Conservation (phyloP, 2,113 vertebrate genomes). For the Alaudala cheleensis region DNA sequence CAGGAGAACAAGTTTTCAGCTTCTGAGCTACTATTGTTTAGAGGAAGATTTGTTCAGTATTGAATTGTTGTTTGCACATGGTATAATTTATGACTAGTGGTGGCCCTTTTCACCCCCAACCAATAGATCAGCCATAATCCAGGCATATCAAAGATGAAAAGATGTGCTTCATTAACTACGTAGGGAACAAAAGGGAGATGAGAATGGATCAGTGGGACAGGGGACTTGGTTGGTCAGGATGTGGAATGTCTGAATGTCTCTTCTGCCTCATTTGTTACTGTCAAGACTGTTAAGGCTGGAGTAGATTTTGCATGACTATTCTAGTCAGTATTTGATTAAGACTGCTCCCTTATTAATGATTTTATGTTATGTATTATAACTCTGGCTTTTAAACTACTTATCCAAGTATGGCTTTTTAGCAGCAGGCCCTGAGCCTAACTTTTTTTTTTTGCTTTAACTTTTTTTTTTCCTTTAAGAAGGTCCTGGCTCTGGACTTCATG, state of each 20-base stretch:
- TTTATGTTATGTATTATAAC: neutral
- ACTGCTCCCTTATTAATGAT: neutral
- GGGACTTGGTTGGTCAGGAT: neutral
- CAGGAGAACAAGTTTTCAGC: neutral
- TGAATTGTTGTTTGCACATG: neutral
- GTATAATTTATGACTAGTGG: neutral
- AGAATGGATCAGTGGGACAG: accelerated
- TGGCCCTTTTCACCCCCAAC: neutral
- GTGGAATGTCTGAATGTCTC: neutral
- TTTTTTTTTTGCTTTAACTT: neutral
- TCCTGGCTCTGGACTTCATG: neutral
- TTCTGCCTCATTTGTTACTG: neutral
- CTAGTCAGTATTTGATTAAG: neutral
- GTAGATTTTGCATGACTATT: neutral
- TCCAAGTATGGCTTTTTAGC: neutral
- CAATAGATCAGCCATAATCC: neutral
- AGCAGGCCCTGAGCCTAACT: neutral
- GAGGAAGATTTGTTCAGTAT: neutral
- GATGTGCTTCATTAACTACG: neutral
- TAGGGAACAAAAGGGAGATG: neutral
- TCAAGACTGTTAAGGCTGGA: neutral
- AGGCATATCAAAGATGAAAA: neutral
- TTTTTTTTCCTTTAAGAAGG: neutral
- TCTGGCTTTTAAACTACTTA: neutral
- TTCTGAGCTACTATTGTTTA: neutral